Percentiles rank a stretch among this genome's conserved stretches.
Conservation (phyloP, 2,797 vertebrate species). For the Urophycis tenuis region DNA sequence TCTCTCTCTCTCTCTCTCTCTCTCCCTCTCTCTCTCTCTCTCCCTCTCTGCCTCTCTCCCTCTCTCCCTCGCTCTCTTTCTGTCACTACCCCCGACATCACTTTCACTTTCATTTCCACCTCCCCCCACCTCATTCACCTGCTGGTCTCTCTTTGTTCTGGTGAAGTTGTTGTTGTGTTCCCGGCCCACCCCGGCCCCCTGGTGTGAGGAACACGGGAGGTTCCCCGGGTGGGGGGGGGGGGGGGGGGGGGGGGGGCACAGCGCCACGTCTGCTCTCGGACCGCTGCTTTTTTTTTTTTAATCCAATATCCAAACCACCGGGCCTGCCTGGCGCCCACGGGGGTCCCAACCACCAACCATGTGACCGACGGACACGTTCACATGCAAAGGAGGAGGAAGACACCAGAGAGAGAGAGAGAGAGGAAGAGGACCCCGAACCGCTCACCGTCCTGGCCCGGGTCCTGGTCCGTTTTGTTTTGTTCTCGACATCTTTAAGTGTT, state of each 20-base stretch:
- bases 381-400: constrained; percentile 66
- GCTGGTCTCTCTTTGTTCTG: constrained; percentile 40
- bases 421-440: constrained; percentile 36
- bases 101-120: constrained; percentile 26
- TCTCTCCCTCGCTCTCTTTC: constrained; percentile 35
- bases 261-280: no score
- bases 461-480: constrained; percentile 43
- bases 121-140: constrained; percentile 35
- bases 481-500: constrained; percentile 37
- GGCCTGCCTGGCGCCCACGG: constrained; percentile 29
- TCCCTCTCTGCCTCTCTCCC: constrained; percentile 41
- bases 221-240: no score
- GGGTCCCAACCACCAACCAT: constrained; percentile 41
- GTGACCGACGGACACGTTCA: constrained; percentile 49
- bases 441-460: constrained; percentile 54
- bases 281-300: no score
- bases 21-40: constrained; percentile 20
- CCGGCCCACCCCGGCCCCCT: no score
- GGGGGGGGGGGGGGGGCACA: no score
- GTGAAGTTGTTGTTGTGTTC: constrained; percentile 30
- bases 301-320: no score
- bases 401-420: constrained; percentile 46
- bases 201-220: no score
- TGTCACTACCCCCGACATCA: constrained; percentile 51
- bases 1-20: constrained; percentile 49